phyloP scores from a whole-genome alignment of 1,140 invertebrate genomes.

The Oreohelix idahoensis region DNA sequence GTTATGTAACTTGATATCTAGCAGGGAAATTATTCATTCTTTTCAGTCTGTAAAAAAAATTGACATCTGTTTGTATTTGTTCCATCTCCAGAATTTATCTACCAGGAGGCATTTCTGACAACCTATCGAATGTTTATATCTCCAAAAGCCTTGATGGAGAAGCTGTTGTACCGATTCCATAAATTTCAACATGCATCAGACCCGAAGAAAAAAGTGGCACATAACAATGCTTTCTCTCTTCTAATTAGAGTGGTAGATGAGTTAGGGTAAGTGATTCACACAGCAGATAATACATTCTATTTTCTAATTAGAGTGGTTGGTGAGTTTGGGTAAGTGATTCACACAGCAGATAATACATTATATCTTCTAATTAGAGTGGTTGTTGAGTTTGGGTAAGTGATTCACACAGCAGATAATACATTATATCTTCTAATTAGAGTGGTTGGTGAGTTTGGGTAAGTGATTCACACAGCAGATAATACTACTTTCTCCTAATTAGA shows the following conservation, averaged over 20 bases:
- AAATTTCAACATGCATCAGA: constrained; percentile 80
- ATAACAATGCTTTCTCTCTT: constrained; percentile 83
- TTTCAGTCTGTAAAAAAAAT: too few species aligned
- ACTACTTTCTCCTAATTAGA: too few species aligned
- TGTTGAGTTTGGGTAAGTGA: constrained; percentile 91
- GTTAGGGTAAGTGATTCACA: constrained; percentile 83
- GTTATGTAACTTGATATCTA: too few species aligned
- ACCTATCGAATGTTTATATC: constrained; percentile 96
- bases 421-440: constrained; percentile 92
- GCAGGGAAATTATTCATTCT: too few species aligned
- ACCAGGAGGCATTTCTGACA: constrained; percentile 96
- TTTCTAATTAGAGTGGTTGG: constrained; percentile 92
- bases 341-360: constrained; percentile 74
- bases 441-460: constrained; percentile 94
- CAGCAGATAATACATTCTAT: constrained; percentile 78
- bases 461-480: constrained; percentile 51
- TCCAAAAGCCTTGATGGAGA: constrained; percentile 89
- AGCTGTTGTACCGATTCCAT: constrained; percentile 88
- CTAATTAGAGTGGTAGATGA: constrained; percentile 93
- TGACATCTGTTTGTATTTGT: neutral
- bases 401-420: too few species aligned
- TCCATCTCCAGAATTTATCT: constrained; percentile 84
- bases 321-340: constrained; percentile 88
- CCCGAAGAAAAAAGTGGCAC: constrained; percentile 81
- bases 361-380: constrained; percentile 92